Evolutionary conservation across 2,888 invertebrate genomes (phyloP), one percentile per base, ranked within the genome.

Genomic region (Clusia tigrina): DNA sequence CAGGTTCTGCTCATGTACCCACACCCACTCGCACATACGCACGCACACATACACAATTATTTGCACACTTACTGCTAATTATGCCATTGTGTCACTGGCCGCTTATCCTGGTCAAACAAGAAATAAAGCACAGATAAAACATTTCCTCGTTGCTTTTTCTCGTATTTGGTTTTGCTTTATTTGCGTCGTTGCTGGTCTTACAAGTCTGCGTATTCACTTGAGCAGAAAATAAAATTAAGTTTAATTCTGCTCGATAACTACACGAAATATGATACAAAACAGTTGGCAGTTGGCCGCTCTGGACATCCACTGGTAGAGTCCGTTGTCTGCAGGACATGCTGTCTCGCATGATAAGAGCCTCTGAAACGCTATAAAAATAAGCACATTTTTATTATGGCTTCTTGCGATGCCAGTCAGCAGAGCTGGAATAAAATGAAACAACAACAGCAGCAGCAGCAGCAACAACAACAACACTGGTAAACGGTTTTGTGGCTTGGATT

Each of bases 301-400:
- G 48, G 48, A 48, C 48, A 22, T 12, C 6, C 32, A 32, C 32
- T 9, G 6, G 12, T 6, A 9, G 32, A 6, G 32, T 32, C 32
- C 6, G 32, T 32, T 32, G 32, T 32, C 6, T 32, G 32, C 32
- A 9, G 32, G 32, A 32, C 20, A 20, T 5, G 18, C 6, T 48
- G 48, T 48, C 48, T 18, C 48, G 3, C 18, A 48, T 48, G 48
- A 48, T 48, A 48, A 48, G 48, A 18, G 18, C 22, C 18, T 18
- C 20, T 48, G 48, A 20, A 48, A 48, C 22, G 48, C 48, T 48
- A 48, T 48, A 48, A 48, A 48, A 48, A 22, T 48, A 22, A 48
- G 22, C 48, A 48, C 48, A 48, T 20, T 48, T n/a, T n/a, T 48
- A 48, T 48, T 20, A 20, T 48, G 48, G 48, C 48, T 48, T 18